phyloP scores from a whole-genome alignment of 2,113 vertebrate species.

The Coturnix japonica region DNA sequence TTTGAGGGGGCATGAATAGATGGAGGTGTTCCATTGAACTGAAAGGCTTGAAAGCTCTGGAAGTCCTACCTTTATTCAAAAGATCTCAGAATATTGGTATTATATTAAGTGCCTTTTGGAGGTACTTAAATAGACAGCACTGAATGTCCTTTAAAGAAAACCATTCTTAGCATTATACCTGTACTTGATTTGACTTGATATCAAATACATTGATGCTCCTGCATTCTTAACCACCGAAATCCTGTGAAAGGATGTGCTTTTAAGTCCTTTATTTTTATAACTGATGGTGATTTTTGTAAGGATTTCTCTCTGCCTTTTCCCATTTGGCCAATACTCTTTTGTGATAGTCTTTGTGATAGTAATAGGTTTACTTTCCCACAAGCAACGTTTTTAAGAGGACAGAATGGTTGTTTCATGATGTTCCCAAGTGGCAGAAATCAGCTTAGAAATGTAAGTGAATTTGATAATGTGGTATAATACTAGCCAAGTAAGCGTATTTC shows the following conservation, averaged over 20 bases:
- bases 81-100: not conserved
- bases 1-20: not conserved
- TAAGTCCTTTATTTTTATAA: not conserved
- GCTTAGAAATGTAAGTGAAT: not conserved
- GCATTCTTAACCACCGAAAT: not conserved
- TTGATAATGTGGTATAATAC: not conserved
- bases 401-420: not conserved
- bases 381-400: not conserved
- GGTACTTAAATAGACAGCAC: rapidly evolving
- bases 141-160: not conserved
- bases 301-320: not conserved
- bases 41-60: not conserved
- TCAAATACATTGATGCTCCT: not conserved
- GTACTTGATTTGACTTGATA: not conserved
- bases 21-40: not conserved
- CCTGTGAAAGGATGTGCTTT: not conserved
- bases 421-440: not conserved
- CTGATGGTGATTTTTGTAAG: not conserved
- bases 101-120: not conserved
- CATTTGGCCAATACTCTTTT: not conserved
- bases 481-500: not conserved
- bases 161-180: not conserved
- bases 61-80: not conserved
- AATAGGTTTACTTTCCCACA: not conserved
- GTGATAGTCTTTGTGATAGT: not conserved